phyloP scores from a whole-genome alignment of 2,888 invertebrate species.

The Chymomyza caudatula region DNA sequence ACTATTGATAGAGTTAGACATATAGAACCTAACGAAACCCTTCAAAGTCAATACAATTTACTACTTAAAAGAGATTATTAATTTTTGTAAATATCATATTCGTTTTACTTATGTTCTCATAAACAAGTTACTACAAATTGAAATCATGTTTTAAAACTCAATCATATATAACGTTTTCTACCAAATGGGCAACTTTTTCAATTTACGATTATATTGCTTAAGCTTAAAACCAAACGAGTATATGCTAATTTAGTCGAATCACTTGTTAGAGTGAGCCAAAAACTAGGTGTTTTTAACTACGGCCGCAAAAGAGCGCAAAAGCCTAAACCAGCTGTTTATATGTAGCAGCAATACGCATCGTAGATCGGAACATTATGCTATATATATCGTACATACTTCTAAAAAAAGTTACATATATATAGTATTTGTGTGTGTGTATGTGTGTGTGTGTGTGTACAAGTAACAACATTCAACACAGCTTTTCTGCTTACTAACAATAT shows the following conservation, averaged over 20 bases:
- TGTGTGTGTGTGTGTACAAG: not conserved
- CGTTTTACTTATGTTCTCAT: not conserved
- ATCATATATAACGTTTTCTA: not conserved
- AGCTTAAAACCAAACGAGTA: not conserved
- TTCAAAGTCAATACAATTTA: not conserved
- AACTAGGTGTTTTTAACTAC: not conserved
- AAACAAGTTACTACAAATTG: not conserved
- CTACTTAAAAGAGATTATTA: not conserved
- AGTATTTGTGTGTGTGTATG: not conserved
- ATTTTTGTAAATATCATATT: not conserved
- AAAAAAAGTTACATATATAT: not conserved
- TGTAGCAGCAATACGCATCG: not conserved
- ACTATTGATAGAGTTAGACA: constrained; percentile 2
- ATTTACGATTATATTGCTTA: not conserved
- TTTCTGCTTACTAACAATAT: not conserved
- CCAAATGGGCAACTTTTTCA: not conserved
- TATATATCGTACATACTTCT: not conserved
- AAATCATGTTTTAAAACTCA: not conserved
- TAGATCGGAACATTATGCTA: not conserved
- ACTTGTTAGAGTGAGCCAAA: too few species aligned
- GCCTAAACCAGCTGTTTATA: not conserved
- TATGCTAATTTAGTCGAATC: not conserved
- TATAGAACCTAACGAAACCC: not conserved
- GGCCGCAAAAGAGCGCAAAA: not conserved
- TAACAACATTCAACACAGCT: not conserved